Conservation (phyloP, 2,797 vertebrate genomes). For the Gymnopithys bicolor region DNA sequence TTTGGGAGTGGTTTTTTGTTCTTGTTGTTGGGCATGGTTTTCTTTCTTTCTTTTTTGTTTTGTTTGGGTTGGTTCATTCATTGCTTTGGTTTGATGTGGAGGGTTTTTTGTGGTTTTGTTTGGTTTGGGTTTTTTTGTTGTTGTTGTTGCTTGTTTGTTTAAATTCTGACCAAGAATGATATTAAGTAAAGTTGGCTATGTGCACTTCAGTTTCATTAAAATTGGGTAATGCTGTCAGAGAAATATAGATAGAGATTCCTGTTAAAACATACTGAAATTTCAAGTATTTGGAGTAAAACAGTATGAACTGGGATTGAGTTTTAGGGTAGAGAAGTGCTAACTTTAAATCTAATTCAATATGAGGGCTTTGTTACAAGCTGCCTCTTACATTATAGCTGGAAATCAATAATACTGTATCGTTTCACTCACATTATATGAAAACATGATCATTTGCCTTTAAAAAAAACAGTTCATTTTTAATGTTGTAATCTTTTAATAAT, state of each 20-base stretch:
- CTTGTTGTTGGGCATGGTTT: fast-evolving
- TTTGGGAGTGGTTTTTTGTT: neutral
- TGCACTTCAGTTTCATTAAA: neutral
- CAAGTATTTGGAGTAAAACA: neutral
- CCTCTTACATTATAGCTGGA: neutral
- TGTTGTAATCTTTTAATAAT: constrained; percentile 67
- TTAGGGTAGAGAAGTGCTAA: constrained; percentile 6
- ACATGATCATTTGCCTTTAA: constrained; percentile 21
- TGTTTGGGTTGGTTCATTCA: neutral
- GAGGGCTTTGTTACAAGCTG: neutral
- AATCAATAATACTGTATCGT: neutral
- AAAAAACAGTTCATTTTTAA: constrained; percentile 47
- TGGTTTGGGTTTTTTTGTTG: neutral
- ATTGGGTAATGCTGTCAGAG: neutral
- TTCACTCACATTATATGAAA: constrained; percentile 5
- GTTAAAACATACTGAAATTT: neutral
- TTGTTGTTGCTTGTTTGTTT: neutral
- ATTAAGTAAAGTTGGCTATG: neutral
- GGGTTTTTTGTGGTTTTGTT: neutral
- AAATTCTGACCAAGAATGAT: neutral
- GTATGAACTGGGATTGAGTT: neutral
- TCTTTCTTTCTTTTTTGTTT: neutral
- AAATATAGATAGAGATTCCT: neutral
- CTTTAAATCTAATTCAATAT: constrained; percentile 6
- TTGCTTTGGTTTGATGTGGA: too few relatives aligned